Evolutionary conservation across 1,140 invertebrate genomes (phyloP), one percentile per base, ranked within the genome.

Genomic region (Drosophila persimilis): DNA sequence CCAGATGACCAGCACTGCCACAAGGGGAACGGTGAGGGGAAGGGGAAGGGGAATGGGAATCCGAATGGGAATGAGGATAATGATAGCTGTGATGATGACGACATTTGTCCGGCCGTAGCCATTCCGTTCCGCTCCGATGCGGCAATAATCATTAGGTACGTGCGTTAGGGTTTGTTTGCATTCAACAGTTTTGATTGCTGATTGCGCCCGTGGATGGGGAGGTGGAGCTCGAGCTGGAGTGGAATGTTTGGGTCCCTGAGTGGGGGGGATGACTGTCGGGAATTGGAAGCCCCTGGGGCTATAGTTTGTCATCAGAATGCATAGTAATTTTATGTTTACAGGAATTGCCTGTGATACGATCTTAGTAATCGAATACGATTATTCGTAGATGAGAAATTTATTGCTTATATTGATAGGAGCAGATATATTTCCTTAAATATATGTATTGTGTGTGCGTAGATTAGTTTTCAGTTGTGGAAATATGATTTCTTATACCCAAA

Each of bases 81-180:
- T 50, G 67, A 50, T 22, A 4, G 55, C 1, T 11, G 31, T 17
- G 53, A 74, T 46, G 72, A 75, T 60, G 63, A 62, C 41, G 46
- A 52, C 71, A 74, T 44, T 75, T 75, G 70, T 66, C 56, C 61
- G 55, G 72, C 50, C 54, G 51, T 24, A 69, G 55, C 72, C 47
- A 51, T 60, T 75, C 62, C 77, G 63, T 58, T 54, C 48, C 61
- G 61, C 55, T 61, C 63, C 71, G 75, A 52, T 66, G 56, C 31
- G 59, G 60, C 75, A 59, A 84, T 85, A 77, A 85, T 85, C 77
- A 73, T 85, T 77, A 80, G 70, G 67, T 73, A 85, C 77, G 76
- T 80, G 73, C 80, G 57, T 77, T 58, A 55, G 54, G 73, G 58
- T 66, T 80, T 81, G 80, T 80, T 85, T 86, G 81, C 69, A 85